Base-by-base conservation (phyloP, 2,113 vertebrate genomes). In the Melierax canorus region DNA sequence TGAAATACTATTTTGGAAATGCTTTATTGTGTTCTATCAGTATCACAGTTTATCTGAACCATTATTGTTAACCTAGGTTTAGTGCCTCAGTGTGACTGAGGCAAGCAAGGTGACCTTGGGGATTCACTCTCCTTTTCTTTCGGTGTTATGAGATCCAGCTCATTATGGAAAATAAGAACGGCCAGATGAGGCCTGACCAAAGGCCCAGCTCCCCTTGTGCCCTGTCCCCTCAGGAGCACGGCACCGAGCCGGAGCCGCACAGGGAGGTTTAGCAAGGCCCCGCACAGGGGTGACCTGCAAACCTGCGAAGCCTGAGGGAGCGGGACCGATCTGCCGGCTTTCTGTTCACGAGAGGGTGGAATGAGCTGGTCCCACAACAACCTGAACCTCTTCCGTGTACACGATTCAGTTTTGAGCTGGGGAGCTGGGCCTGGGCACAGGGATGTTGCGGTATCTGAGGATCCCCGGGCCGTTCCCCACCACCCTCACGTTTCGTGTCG, bases 241-340 rank as follows among this genome's bases (percentile, higher is more conserved):
- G 27, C 34, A 3, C 46, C 0, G 27, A 1, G 10, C 38, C 11
- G 45, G 36, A 26, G 38, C 55, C 3, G 2, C 1, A 9, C 30
- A 2, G 27, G 48, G 29, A 22, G 36, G 24, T 7, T 23, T 2
- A 5, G 55, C 34, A 10, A 9, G 30, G 43, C 19, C 29, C 16
- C 1, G 6, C 43, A 8, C 17, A 0, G 2, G 34, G 19, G 24
- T 1, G 26, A 6, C 15, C 27, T 1, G 11, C 32, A 12, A 29
- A 23, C 32, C 29, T 4, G 20, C 6, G 10, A 32, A 11, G 36
- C 45, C 50, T 2, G 34, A 51, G 50, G 24, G 9, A 50, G 56
- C 4, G 0, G 39, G 7, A 23, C 2, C 2, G 7, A 24, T 4
- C 5, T 3, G 43, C 3, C 3, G 1, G 14, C 24, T 36, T 6